Evolutionary conservation across 2,113 vertebrate genomes (phyloP), one percentile per base, ranked within the genome.

Genomic region (Ramphastos sulfuratus): DNA sequence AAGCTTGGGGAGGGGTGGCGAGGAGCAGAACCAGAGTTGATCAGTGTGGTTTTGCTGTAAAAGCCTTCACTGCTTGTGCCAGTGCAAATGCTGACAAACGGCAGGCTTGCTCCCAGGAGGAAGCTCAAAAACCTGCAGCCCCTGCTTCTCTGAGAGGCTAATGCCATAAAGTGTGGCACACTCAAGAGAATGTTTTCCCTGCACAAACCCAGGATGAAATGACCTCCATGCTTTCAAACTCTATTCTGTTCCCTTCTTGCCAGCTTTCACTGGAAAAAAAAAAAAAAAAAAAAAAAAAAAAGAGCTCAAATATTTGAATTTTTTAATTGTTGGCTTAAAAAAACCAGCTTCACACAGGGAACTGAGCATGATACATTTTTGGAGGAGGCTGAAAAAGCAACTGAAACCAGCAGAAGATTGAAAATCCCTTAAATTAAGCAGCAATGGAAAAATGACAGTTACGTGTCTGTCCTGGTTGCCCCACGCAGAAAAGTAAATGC

Each of bases 1-100:
- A 97, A 97, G 94, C 80, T 67, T 65, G 65, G 73, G 84, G 78
- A 46, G 21, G 85, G 86, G 86, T 75, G 71, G 60, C 7, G n/a
- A 95, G 84, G 87, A 94, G 95, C 61, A 93, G 86, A 95, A 96
- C 56, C 75, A 87, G 60, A 95, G 95, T 0, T 86, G 95, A 97
- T 96, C 95, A 48, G 95, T 3, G 3, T 1, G 3, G 48, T 56
- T 91, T 90, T 94, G 90, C 95, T 95, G 90, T 89, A 97, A 90
- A 90, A 94, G 82, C 89, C 92, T 96, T 96, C 91, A 12, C 61
- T 24, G 69, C 82, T 97, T 9, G 3, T 46, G 85, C 90, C 3
- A 3, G 91, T 95, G 93, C 92, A 90, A 96, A 94, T 75, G 71
- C 91, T 92, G 93, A 89, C 89, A 89, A 96, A 96, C 5, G 4